A percentile compares a stretch with the other conserved stretches of the same genome.
These are phyloP conservation scores for Falco columbarius DNA, from an alignment of 2,797 vertebrate species.

Conservation along the genomic window DNA sequence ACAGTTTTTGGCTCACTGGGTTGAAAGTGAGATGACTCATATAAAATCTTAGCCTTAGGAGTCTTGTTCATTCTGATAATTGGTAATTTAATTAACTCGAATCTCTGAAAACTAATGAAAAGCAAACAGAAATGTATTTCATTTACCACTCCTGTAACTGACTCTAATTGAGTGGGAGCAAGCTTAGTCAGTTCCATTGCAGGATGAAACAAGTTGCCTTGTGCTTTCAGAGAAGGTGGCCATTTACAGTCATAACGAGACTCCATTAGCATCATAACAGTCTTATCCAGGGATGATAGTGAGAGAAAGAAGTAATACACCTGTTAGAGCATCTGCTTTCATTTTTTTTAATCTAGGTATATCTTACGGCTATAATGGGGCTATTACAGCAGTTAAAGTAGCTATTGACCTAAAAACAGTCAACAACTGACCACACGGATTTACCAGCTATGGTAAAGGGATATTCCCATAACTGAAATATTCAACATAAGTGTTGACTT, in stretches of 20 bases:
- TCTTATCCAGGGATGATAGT: not conserved
- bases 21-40: constrained; percentile 52
- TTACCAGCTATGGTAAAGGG: not conserved
- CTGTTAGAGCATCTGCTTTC: not conserved
- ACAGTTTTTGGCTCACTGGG: constrained; percentile 1
- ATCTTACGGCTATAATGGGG: not conserved
- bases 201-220: constrained; percentile 33
- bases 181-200: not conserved
- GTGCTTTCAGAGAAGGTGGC: not conserved
- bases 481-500: not conserved
- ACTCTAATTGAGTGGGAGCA: not conserved
- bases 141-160: constrained; percentile 58
- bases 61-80: constrained; percentile 33
- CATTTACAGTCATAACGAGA: not conserved
- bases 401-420: not conserved
- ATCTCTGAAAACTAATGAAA: constrained; percentile 50
- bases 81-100: constrained; percentile 54
- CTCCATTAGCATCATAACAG: not conserved
- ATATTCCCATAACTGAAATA: not conserved
- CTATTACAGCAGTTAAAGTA: not conserved
- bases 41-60: constrained; percentile 44
- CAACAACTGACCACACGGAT: not conserved
- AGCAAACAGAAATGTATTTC: constrained; percentile 51
- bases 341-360: not conserved
- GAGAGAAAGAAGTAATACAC: not conserved